A percentile compares a stretch with the other conserved stretches of the same genome.
Evolutionary conservation across 1,140 invertebrate genomes (phyloP).

Genomic region (Rhopalosiphum maidis): DNA sequence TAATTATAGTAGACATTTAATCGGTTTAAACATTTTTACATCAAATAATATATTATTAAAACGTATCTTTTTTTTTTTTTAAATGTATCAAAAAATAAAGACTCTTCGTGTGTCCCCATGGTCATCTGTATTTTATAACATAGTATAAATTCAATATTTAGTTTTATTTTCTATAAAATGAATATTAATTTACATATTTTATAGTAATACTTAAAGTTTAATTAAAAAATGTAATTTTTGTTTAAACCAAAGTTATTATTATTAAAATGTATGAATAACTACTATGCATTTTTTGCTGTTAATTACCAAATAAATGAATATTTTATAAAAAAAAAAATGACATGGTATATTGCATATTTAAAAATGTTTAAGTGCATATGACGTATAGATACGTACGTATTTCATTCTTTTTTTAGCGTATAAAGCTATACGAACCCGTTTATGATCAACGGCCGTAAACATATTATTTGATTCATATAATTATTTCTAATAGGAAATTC

Average conservation of each 20-base stretch:
- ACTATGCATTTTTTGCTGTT: neutral
- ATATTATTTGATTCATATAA: neutral
- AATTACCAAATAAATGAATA: neutral
- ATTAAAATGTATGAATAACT: neutral
- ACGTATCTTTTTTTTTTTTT: too few species aligned
- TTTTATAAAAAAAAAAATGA: neutral
- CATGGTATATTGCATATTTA: neutral
- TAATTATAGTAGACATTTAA: neutral
- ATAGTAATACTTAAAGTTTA: neutral
- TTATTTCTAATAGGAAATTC: neutral
- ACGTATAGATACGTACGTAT: neutral
- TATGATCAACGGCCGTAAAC: neutral
- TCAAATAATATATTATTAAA: too few species aligned
- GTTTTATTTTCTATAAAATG: neutral
- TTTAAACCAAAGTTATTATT: neutral
- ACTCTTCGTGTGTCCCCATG: neutral
- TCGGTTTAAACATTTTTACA: neutral
- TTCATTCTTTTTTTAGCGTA: neutral
- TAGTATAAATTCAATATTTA: neutral
- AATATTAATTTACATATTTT: neutral
- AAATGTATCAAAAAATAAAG: neutral
- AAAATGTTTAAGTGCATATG: neutral
- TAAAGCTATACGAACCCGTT: neutral
- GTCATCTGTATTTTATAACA: neutral
- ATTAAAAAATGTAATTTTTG: neutral